Evolutionary conservation across 2,113 vertebrate species (phyloP).

Genomic region (Ciconia stormi): DNA sequence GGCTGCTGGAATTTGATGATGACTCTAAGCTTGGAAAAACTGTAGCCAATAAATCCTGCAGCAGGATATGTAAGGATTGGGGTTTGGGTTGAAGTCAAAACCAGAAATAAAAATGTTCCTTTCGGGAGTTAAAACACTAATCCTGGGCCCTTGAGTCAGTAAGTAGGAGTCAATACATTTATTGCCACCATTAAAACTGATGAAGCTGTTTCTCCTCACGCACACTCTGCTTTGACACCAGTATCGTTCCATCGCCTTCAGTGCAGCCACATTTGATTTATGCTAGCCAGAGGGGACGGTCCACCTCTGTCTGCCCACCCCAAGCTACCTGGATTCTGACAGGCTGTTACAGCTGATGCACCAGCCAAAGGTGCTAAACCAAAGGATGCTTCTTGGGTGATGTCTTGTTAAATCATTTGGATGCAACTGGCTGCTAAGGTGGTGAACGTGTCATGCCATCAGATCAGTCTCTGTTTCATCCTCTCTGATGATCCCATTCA

Average conservation of each 20-base stretch:
- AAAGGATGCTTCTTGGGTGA: neutral
- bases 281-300: neutral
- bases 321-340: neutral
- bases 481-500: neutral
- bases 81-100: neutral
- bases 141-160: neutral
- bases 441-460: fast-evolving
- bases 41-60: neutral
- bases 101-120: neutral
- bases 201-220: neutral
- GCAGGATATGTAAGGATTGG: neutral
- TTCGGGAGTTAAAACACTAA: neutral
- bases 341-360: neutral
- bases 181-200: neutral
- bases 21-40: neutral
- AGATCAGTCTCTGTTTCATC: neutral
- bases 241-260: neutral
- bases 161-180: neutral
- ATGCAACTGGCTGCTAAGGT: neutral
- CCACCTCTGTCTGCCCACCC: neutral
- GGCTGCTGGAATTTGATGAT: neutral
- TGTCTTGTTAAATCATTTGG: neutral
- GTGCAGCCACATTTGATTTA: neutral
- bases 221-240: neutral
- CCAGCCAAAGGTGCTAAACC: neutral